These are phyloP conservation scores for Elachura formosa DNA, from an alignment of 2,113 vertebrate genomes.

Conservation along the genomic window DNA sequence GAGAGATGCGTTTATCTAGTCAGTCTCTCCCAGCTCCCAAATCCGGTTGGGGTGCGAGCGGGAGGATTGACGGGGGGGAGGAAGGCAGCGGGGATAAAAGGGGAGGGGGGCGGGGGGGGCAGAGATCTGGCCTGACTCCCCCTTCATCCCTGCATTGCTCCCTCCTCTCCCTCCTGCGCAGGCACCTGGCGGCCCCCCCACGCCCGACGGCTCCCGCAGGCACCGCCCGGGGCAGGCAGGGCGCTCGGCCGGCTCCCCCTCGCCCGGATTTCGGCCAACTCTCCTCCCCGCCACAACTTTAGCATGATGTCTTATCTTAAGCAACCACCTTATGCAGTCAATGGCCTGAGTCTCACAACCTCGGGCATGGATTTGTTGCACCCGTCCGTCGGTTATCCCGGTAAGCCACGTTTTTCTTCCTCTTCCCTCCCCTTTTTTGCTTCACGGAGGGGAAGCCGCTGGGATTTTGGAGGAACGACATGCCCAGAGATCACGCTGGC, in stretches of 20 bases:
- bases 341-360: slow-evolving; percentile 94
- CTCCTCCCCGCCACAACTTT: slow-evolving; percentile 74
- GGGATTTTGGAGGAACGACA: neutral
- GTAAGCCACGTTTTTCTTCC: slow-evolving; percentile 72
- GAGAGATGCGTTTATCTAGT: slow-evolving; percentile 74
- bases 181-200: neutral
- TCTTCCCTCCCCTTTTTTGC: neutral
- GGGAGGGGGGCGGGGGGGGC: neutral
- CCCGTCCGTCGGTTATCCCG: slow-evolving; percentile 96
- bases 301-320: slow-evolving; percentile 99
- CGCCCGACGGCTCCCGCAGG: slow-evolving; percentile 50
- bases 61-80: slow-evolving; percentile 26
- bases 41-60: slow-evolving; percentile 72
- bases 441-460: neutral
- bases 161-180: slow-evolving; percentile 8
- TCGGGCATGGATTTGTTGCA: slow-evolving; percentile 97
- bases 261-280: slow-evolving; percentile 61
- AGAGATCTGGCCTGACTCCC: slow-evolving; percentile 16
- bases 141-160: neutral
- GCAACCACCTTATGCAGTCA: slow-evolving; percentile 97
- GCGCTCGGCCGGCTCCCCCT: slow-evolving; percentile 62
- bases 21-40: slow-evolving; percentile 66
- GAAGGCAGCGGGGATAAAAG: slow-evolving; percentile 41
- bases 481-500: neutral
- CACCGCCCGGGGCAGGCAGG: slow-evolving; percentile 43